Conservation (phyloP, 1,140 invertebrate genomes). For the Drosophila kanapiae region DNA sequence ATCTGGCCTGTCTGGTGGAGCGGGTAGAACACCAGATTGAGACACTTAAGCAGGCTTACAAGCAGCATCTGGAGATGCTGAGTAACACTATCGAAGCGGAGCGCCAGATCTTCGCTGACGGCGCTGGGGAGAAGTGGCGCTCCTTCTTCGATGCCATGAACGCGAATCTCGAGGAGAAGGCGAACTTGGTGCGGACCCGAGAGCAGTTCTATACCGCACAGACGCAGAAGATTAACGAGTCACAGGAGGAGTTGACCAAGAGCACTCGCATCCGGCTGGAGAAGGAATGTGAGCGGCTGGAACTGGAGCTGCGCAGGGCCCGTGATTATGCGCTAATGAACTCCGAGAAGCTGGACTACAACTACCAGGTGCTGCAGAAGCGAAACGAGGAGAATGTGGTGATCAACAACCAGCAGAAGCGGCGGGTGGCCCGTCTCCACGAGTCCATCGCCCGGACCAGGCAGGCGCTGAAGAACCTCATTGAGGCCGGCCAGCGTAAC, state of each 20-base stretch:
- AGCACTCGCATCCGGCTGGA: constrained; percentile 90
- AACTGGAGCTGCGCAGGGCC: constrained; percentile 91
- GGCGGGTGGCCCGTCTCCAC: constrained; percentile 92
- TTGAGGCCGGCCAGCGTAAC: constrained; percentile 84
- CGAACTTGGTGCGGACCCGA: constrained; percentile 85
- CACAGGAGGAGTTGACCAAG: constrained; percentile 90
- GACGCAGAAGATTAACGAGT: constrained; percentile 87
- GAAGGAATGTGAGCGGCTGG: constrained; percentile 89
- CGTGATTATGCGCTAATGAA: constrained; percentile 91
- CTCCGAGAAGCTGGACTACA: constrained; percentile 94
- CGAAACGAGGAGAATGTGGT: constrained; percentile 94
- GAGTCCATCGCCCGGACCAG: constrained; percentile 85
- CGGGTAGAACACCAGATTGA: constrained; percentile 93
- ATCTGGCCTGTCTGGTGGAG: constrained; percentile 87
- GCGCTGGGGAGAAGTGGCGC: constrained; percentile 89
- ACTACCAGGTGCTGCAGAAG: constrained; percentile 92
- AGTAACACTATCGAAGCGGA: constrained; percentile 89
- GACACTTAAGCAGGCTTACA: constrained; percentile 90
- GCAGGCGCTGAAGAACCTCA: constrained; percentile 38
- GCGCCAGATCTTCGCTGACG: constrained; percentile 87
- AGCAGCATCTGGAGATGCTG: constrained; percentile 90
- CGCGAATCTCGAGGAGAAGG: constrained; percentile 87
- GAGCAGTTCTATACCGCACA: constrained; percentile 88
- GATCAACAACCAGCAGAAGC: constrained; percentile 93
- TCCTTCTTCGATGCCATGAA: constrained; percentile 88